Evolutionary conservation across 2,888 invertebrate genomes (phyloP), one percentile per base, ranked within the genome.

Genomic region (Melolontha melolontha): DNA sequence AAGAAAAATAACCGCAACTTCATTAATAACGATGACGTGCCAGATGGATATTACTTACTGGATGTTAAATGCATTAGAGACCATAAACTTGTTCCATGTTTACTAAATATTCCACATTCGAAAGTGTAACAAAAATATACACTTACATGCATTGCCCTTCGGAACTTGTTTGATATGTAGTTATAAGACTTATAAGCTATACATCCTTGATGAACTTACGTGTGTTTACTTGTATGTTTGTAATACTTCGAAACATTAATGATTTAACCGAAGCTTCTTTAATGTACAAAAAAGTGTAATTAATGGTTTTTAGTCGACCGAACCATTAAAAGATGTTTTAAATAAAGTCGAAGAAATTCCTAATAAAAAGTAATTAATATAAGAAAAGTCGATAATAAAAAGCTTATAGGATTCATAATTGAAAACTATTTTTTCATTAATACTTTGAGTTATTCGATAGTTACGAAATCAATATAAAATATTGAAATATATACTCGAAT

Each of bases 111-210:
- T 47, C 59, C 59, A 62, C 47, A 62, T 62, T 62, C 59, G 59
- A 62, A 62, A 62, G 47, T 62, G 59, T 62, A 62, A 62, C 59
- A 62, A 62, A 62, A 62, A 49, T 62, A 62, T 47, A 62, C 59
- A 47, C 59, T 47, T 34, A 34, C 34, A 34, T 6, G 10, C 47
- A 47, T 47, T 34, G 59, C 59, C 59, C 59, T 62, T 62, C 59
- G 59, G 47, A 62, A 62, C 59, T 47, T 34, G 59, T 62, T 59
- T 59, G 44, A 47, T 47, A 62, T 8, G 34, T 47, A 16, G 34
- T 47, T 42, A 29, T 57, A 57, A 44, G 44, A 16, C 16, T 47
- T 42, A 29, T 57, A 57, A 44, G 44, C 29, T 14, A 27, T 47
- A 29, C 47, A 34, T 6, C 27, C 17, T 54, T 40, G 47, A 62